phyloP scores from a whole-genome alignment of 2,797 vertebrate genomes.

The Delichon dasypus region DNA sequence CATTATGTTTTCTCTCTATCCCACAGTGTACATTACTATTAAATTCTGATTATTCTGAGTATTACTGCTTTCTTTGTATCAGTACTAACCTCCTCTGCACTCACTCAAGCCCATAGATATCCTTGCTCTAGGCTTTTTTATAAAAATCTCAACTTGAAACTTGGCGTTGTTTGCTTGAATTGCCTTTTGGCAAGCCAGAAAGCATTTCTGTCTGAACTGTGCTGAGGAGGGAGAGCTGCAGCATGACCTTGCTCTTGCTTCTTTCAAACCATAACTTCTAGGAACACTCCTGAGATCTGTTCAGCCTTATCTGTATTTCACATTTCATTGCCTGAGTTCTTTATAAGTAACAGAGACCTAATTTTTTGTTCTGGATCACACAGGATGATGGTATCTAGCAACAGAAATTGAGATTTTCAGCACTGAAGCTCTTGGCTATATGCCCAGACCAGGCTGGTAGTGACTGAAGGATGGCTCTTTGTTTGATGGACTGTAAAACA shows the following conservation, averaged over 20 bases:
- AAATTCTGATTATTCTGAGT: background rate
- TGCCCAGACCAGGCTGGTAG: background rate
- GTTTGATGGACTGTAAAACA: background rate
- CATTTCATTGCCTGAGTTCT: background rate
- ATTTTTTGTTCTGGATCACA: background rate
- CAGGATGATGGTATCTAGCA: background rate
- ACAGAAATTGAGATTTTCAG: background rate
- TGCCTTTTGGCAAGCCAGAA: background rate
- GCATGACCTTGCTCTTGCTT: background rate
- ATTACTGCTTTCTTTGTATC: background rate
- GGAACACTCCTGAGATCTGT: background rate
- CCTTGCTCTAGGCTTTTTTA: slow-evolving; percentile 3
- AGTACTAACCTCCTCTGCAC: background rate
- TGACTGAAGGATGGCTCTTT: background rate
- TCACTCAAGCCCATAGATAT: background rate
- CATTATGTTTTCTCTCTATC: background rate
- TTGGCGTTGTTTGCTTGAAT: background rate
- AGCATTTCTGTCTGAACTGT: background rate
- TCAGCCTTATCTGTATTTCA: background rate
- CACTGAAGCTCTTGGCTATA: background rate
- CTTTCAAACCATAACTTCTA: slow-evolving; percentile 3
- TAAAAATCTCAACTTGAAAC: background rate
- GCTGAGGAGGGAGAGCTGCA: background rate
- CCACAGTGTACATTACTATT: background rate
- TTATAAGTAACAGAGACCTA: background rate